phyloP scores from a whole-genome alignment of 2,113 vertebrate genomes.

The Mohoua ochrocephala region DNA sequence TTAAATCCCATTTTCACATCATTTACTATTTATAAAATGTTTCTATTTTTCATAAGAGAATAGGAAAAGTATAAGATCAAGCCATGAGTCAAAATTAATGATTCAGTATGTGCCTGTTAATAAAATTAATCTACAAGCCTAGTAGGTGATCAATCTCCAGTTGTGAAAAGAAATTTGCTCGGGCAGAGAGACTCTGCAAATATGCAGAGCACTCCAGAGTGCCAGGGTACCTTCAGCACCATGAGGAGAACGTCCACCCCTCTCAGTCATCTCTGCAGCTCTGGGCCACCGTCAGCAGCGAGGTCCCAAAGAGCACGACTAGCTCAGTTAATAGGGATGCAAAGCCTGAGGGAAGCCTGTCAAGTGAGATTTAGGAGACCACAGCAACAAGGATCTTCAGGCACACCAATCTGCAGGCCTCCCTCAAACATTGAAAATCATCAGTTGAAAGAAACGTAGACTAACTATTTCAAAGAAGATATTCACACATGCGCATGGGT shows the following conservation, averaged over 20 bases:
- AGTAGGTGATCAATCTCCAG: not conserved
- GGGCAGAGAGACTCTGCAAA: not conserved
- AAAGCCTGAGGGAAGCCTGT: not conserved
- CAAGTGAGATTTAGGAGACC: not conserved
- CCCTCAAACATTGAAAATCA: not conserved
- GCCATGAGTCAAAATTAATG: not conserved
- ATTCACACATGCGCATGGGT: not conserved
- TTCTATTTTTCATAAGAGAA: not conserved
- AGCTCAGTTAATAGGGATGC: not conserved
- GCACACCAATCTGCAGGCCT: not conserved
- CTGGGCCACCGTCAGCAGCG: not conserved
- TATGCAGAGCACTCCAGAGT: fast-evolving
- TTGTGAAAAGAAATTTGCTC: not conserved
- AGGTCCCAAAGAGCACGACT: fast-evolving
- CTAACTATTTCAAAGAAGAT: not conserved
- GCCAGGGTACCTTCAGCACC: fast-evolving
- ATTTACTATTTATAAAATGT: not conserved
- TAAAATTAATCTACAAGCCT: not conserved
- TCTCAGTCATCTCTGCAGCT: not conserved
- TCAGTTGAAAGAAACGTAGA: not conserved
- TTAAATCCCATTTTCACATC: not conserved
- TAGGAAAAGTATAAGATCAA: not conserved
- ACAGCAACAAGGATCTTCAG: not conserved
- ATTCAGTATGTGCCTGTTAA: not conserved
- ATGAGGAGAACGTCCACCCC: not conserved